Conservation (phyloP, 1,140 invertebrate species). For the Lordiphosa collinella region DNA sequence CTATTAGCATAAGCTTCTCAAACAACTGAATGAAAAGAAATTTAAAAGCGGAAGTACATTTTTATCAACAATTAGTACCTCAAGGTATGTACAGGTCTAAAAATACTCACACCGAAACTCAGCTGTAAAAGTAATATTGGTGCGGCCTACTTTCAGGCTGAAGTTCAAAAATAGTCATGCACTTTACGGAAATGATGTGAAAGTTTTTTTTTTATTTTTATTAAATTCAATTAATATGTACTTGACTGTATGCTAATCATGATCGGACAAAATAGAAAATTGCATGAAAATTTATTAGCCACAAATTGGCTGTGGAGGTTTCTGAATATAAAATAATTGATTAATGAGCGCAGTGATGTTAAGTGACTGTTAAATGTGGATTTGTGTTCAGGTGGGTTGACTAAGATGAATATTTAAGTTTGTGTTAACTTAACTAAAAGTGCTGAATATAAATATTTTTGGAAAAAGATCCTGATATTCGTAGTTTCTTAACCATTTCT, state of each 20-base stretch:
- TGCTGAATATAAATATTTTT: too few relatives aligned
- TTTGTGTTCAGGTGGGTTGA: too few relatives aligned
- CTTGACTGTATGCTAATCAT: slow-evolving; percentile 66
- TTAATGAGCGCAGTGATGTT: slow-evolving; percentile 1
- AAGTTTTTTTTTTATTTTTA: slow-evolving; percentile 23
- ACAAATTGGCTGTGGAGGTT: slow-evolving; percentile 46
- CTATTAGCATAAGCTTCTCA: slow-evolving; percentile 32
- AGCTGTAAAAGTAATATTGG: not conserved
- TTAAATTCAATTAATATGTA: slow-evolving; percentile 52
- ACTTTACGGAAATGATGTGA: slow-evolving; percentile 45
- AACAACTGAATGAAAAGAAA: slow-evolving; percentile 10
- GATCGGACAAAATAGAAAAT: slow-evolving; percentile 27
- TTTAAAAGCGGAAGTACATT: slow-evolving; percentile 27
- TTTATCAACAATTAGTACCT: slow-evolving; percentile 32
- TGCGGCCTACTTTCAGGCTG: slow-evolving; percentile 31
- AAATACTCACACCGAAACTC: not conserved
- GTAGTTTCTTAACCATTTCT: too few relatives aligned
- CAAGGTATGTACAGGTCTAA: slow-evolving; percentile 28
- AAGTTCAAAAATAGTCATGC: not conserved
- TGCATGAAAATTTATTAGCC: slow-evolving; percentile 57
- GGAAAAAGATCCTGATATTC: too few relatives aligned
- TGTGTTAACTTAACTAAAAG: too few relatives aligned
- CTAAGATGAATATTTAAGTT: too few relatives aligned
- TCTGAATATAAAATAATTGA: not conserved
- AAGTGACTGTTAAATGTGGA: not conserved